phyloP scores from a whole-genome alignment of 2,888 invertebrate genomes.

The Nomada ferruginata region DNA sequence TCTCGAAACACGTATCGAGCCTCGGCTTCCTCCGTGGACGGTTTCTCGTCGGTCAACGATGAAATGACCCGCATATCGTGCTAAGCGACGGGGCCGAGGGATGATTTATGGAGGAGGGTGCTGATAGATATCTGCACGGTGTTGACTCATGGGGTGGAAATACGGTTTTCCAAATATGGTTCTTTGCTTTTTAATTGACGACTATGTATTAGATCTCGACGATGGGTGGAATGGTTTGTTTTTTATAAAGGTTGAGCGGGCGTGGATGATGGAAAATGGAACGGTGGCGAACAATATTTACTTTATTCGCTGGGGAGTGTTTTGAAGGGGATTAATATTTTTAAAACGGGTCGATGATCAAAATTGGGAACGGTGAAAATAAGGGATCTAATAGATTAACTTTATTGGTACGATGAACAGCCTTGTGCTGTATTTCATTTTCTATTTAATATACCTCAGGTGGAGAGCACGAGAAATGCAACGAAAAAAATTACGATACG shows the following conservation, averaged over 20 bases:
- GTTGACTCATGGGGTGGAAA: slow-evolving; percentile 15
- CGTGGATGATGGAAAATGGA: too few species aligned
- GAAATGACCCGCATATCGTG: slow-evolving; percentile 31
- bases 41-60: slow-evolving; percentile 22
- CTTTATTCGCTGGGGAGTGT: too few species aligned
- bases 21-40: slow-evolving; percentile 7
- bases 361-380: too few species aligned
- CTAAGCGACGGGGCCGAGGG: neutral
- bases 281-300: too few species aligned
- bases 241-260: too few species aligned
- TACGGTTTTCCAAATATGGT: neutral
- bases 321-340: too few species aligned
- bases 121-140: neutral
- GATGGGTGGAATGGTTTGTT: too few species aligned
- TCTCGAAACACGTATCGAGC: slow-evolving; percentile 42
- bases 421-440: too few species aligned
- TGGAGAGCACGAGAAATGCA: neutral
- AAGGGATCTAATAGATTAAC: too few species aligned
- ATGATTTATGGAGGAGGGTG: slow-evolving; percentile 25
- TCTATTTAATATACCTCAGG: neutral
- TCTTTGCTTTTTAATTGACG: neutral
- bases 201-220: too few species aligned
- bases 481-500: neutral
- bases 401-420: neutral
- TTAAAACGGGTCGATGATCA: too few species aligned